Conservation (phyloP, 2,888 invertebrate species). For the Diarsia dahlii region DNA sequence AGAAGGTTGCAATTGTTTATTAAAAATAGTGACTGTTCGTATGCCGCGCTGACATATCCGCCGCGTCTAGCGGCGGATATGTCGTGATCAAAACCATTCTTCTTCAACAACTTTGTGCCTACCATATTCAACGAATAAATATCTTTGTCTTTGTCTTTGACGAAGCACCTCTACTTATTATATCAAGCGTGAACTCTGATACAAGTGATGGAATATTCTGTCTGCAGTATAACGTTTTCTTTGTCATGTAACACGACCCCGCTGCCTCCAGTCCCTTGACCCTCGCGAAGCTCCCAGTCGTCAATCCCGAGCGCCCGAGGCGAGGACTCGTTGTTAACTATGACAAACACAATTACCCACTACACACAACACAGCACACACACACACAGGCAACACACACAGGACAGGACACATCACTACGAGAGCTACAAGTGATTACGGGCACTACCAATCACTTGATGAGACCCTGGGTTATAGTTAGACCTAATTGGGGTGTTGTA, state of each 20-base stretch:
- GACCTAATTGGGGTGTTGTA: slow-evolving; percentile 10
- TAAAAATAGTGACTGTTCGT: too few relatives aligned
- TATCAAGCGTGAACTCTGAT: not conserved
- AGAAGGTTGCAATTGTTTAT: too few relatives aligned
- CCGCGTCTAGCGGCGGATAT: too few relatives aligned
- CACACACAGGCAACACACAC: slow-evolving; percentile 16
- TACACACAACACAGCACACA: slow-evolving; percentile 66
- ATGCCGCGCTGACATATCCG: too few relatives aligned
- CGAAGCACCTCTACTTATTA: too few relatives aligned
- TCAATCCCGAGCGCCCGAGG: slow-evolving; percentile 73
- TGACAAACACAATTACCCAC: slow-evolving; percentile 82
- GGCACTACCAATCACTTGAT: slow-evolving; percentile 34
- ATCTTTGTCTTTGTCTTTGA: too few relatives aligned
- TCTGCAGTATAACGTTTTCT: not conserved
- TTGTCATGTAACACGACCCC: not conserved
- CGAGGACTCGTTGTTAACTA: slow-evolving; percentile 80
- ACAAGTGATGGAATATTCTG: not conserved
- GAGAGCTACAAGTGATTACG: slow-evolving; percentile 45
- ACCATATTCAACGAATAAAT: too few relatives aligned
- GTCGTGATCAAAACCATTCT: too few relatives aligned
- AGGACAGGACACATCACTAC: slow-evolving; percentile 42
- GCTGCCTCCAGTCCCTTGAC: slow-evolving; percentile 26
- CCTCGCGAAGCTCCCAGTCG: slow-evolving; percentile 57
- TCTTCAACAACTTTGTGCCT: too few relatives aligned
- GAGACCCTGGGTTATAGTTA: slow-evolving; percentile 8